These are phyloP conservation scores for Centropyge bicolor DNA, from an alignment of 2,797 vertebrate species.

Conservation along the genomic window DNA sequence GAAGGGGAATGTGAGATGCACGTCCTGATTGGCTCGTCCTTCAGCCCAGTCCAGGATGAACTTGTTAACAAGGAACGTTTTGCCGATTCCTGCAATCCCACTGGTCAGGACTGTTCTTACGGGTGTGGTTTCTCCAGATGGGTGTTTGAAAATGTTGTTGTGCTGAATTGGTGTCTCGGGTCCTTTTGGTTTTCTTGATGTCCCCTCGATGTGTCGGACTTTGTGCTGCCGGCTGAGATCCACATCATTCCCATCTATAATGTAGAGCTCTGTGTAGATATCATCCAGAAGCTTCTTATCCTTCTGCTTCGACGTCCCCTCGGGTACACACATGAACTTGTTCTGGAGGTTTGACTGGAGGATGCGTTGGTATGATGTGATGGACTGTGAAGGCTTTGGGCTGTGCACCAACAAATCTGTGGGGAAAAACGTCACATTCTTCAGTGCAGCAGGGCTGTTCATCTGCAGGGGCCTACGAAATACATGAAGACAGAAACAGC, in stretches of 20 bases:
- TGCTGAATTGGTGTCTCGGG: conserved; percentile 3
- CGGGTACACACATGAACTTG: conserved; percentile 33
- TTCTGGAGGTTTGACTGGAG: conserved; percentile 48
- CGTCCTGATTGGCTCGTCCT: conserved; percentile 30
- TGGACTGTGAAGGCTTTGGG: conserved; percentile 6
- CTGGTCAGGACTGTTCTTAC: conserved; percentile 37
- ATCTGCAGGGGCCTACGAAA: neutral
- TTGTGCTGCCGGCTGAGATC: conserved; percentile 33
- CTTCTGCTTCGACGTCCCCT: conserved; percentile 15
- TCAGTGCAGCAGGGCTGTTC: neutral
- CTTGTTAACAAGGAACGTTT: conserved; percentile 38
- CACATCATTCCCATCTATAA: conserved; percentile 13
- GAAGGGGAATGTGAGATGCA: conserved; percentile 42
- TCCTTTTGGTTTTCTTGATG: neutral
- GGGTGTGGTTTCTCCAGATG: conserved; percentile 4
- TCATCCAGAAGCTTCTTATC: conserved; percentile 38
- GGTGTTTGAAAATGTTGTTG: conserved; percentile 19
- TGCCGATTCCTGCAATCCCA: conserved; percentile 47
- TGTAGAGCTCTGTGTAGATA: conserved; percentile 50
- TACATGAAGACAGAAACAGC: too few relatives aligned
- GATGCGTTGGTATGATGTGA: conserved; percentile 16
- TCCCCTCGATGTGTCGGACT: conserved; percentile 19
- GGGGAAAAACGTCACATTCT: neutral
- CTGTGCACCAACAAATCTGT: conserved; percentile 27
- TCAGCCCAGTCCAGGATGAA: conserved; percentile 57